phyloP scores from a whole-genome alignment of 1,140 invertebrate genomes.

The Drosophila serrata region DNA sequence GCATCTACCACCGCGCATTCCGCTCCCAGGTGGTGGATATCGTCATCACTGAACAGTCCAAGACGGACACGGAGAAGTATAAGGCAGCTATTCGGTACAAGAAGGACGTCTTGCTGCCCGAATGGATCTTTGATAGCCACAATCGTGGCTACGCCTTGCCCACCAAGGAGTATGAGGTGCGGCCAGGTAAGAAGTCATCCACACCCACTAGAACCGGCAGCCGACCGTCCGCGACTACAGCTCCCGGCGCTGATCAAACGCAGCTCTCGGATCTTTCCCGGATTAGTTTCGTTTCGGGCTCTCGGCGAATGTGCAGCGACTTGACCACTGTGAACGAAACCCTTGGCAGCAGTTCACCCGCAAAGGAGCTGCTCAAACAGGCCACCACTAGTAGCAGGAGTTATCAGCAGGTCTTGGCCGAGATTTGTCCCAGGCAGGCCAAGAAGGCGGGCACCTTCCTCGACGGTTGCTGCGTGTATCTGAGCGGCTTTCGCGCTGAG shows the following conservation, averaged over 20 bases:
- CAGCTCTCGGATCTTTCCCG: conserved; percentile 77
- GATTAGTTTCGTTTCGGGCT: conserved; percentile 62
- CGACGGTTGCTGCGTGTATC: conserved; percentile 92
- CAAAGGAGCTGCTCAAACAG: conserved; percentile 66
- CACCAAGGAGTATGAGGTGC: conserved; percentile 87
- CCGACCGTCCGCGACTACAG: not conserved
- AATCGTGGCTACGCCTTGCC: conserved; percentile 90
- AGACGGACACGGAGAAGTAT: conserved; percentile 91
- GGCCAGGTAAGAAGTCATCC: conserved; percentile 67
- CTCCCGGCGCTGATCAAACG: conserved; percentile 43
- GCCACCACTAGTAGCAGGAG: conserved; percentile 39
- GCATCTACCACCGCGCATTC: conserved; percentile 87
- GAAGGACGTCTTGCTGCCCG: conserved; percentile 89
- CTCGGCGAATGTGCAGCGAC: conserved; percentile 55
- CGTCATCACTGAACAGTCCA: conserved; percentile 85
- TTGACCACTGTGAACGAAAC: conserved; percentile 73
- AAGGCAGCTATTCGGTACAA: conserved; percentile 91
- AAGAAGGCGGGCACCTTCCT: conserved; percentile 92
- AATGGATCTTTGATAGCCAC: conserved; percentile 93
- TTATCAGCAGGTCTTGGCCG: conserved; percentile 85
- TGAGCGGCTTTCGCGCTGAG: conserved; percentile 88
- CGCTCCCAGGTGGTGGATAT: conserved; percentile 84
- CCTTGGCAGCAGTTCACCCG: conserved; percentile 27
- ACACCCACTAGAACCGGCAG: conserved; percentile 65
- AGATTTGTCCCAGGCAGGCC: conserved; percentile 88